Evolutionary conservation across 2,113 vertebrate genomes (phyloP), one percentile per base, ranked within the genome.

Genomic region (Tragelaphus strepsiceros): DNA sequence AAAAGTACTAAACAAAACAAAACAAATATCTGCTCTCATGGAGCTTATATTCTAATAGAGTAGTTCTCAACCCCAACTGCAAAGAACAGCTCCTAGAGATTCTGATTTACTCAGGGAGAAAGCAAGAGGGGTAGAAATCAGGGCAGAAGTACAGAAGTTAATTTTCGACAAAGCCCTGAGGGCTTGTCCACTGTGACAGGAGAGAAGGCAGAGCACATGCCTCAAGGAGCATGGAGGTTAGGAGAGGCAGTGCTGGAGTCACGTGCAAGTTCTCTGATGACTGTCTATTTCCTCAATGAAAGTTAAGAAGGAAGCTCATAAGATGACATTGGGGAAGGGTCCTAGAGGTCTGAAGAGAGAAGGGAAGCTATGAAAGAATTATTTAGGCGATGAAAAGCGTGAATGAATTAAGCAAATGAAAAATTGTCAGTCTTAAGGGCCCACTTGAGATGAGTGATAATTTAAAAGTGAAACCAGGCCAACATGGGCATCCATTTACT

Each of bases 381-480:
- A 53, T 64, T 61, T 9, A 62, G 88, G 58, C 74, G 67, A 74
- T 22, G 43, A 39, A 59, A 89, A 89, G 46, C 22, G 15, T 26
- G 32, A 46, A 46, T 49, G 61, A 39, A 83, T 2, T 19, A 22
- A 43, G 56, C 22, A 88, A 64, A 96, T 30, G 17, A 89, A 87
- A 28, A 96, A 19, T 61, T 78, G 61, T 78, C 88, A 80, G 56
- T 35, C 15, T 74, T 32, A 54, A 61, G 21, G 64, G 43, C 30
- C 54, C 54, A 58, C 39, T 49, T 64, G 59, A 81, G 26, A 86
- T 89, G 39, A 88, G 67, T 59, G 53, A 92, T 22, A n/a, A 56
- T 51, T 82, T 96, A 85, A 78, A 93, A 91, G 80, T 17, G 22
- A 97, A 94, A 62, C 56, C 91, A 92, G n/a, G 80, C 51, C 84